A percentile compares a stretch with the other conserved stretches of the same genome.
Conservation (phyloP, 1,140 invertebrate species). For the Panulirus ornatus region DNA sequence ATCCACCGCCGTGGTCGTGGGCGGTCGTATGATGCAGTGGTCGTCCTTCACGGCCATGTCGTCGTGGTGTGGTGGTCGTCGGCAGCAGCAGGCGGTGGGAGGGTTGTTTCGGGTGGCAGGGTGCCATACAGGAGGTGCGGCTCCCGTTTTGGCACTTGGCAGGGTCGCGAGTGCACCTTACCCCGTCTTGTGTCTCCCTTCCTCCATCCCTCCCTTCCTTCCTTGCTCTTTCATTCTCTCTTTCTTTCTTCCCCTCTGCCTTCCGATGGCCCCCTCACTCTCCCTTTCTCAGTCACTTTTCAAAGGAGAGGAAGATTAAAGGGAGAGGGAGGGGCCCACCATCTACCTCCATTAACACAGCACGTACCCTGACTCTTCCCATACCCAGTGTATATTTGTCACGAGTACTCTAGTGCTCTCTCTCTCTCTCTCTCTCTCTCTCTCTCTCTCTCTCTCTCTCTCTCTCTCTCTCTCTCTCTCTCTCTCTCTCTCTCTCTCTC, state of each 20-base stretch:
- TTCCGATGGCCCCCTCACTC: neutral
- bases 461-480: conserved; percentile 8
- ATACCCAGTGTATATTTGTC: too few relatives aligned
- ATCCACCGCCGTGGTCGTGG: neutral
- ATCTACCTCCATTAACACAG: too few relatives aligned
- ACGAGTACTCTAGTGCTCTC: too few relatives aligned
- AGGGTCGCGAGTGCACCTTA: neutral
- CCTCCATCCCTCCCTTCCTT: neutral
- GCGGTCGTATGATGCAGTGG: neutral
- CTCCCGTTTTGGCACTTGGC: conserved; percentile 27
- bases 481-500: conserved; percentile 20
- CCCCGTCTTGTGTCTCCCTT: neutral
- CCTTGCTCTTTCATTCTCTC: neutral
- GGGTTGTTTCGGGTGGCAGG: conserved; percentile 13
- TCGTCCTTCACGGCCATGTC: too few relatives aligned
- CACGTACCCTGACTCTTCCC: too few relatives aligned
- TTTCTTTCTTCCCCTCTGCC: neutral
- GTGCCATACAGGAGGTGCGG: conserved; percentile 26
- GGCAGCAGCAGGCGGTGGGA: neutral
- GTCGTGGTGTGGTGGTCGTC: neutral
- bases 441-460: neutral
- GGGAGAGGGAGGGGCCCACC: too few relatives aligned
- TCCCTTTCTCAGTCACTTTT: too few relatives aligned
- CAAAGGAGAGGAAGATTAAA: too few relatives aligned
- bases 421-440: neutral